A percentile compares a stretch with the other conserved stretches of the same genome.
These are phyloP conservation scores for Ailurus styani DNA, from an alignment of 2,113 vertebrate genomes.

Conservation along the genomic window DNA sequence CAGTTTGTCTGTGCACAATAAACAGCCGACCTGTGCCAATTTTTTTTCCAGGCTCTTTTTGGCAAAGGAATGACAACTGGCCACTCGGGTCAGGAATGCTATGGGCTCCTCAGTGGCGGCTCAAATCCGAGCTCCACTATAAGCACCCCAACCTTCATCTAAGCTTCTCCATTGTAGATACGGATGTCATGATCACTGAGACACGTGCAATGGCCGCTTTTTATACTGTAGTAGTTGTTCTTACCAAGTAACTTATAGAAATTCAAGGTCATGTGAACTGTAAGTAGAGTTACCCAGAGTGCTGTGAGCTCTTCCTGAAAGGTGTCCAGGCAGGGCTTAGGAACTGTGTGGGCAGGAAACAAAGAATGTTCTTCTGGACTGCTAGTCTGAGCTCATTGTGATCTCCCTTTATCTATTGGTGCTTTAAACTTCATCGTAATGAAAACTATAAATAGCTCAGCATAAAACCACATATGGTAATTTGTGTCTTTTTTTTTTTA, in stretches of 20 bases:
- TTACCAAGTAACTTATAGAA: background rate
- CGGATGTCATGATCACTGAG: background rate
- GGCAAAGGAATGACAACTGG: background rate
- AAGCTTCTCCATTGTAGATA: background rate
- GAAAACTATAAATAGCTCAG: background rate
- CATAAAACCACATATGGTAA: background rate
- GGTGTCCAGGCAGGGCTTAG: background rate
- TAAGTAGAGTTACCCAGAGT: background rate
- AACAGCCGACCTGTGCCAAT: background rate
- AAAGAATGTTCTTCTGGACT: background rate
- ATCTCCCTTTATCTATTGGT: background rate
- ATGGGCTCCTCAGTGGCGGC: background rate
- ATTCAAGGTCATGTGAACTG: background rate
- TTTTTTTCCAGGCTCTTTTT: background rate
- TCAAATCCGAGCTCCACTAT: background rate
- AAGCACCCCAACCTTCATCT: background rate
- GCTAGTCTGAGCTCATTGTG: background rate
- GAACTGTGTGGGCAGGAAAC: background rate
- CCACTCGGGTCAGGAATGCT: background rate
- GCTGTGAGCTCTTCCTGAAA: background rate
- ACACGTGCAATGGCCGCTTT: background rate
- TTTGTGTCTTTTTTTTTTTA: background rate
- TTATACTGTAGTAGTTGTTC: background rate
- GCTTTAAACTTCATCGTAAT: background rate
- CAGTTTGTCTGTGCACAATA: constrained; percentile 19